Evolutionary conservation across 2,797 vertebrate genomes (phyloP), one percentile per base, ranked within the genome.

Genomic region (Macrochelys suwanniensis): DNA sequence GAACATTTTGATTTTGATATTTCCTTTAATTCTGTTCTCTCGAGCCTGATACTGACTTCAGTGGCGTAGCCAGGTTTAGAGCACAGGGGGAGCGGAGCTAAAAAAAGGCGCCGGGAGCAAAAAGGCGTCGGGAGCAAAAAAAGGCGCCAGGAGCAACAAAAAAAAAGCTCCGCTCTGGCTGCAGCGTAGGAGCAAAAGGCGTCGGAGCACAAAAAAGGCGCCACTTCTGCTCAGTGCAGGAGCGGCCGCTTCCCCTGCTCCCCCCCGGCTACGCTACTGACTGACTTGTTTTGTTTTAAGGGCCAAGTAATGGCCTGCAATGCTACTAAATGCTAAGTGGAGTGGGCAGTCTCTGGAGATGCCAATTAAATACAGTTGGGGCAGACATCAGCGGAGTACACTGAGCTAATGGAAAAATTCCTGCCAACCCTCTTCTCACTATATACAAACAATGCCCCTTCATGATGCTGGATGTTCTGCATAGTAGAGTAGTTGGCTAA

Each of bases 11-110:
- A 31, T 87, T 37, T 15, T 84, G 11, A 82, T 26, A 8, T 7
- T 56, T 91, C 9, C 2, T 89, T 47, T 47, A 15, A 77, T 42
- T 71, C 74, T 77, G 45, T 49, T 80, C 59, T 12, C 19, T 50
- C 74, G 21, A 56, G 11, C 56, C 85, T 61, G 47, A 0, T 13
- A 17, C 2, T 13, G 15, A 23, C 3, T 0, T 0, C 37, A 42
- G 37, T 42, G 4, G 37, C 37, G 37, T 42, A 42, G 37, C 37
- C 37, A 42, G 37, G 37, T 42, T 42, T 42, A 42, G 37, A 42
- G 37, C 37, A 42, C 37, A 42, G 37, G 37, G 37, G 37, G 37
- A 42, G 37, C 4, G 37, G 37, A 42, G 37, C 37, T 42, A 42
- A 42, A 42, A 42, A 42, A 42, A 42, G 37, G 37, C 37, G 37